A percentile compares a stretch with the other conserved stretches of the same genome.
phyloP scores from a whole-genome alignment of 2,888 invertebrate genomes.

The Julus scanicus region DNA sequence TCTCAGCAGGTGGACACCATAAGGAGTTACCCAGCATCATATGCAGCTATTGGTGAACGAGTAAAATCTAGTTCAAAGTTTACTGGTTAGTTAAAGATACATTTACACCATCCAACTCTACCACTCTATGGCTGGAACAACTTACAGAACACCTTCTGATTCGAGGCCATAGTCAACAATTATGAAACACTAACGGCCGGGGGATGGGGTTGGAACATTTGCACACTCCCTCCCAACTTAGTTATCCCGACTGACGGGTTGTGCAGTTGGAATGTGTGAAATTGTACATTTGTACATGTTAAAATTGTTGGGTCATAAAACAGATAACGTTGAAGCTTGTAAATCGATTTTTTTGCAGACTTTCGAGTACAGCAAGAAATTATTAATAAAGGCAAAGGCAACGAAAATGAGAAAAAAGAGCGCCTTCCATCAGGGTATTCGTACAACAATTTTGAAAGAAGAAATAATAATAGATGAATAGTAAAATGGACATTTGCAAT shows the following conservation, averaged over 20 bases:
- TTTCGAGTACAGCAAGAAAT: neutral
- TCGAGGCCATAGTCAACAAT: too few species aligned
- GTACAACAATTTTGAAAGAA: constrained; percentile 18
- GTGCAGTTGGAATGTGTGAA: too few species aligned
- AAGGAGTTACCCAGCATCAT: constrained; percentile 43
- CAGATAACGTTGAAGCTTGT: neutral
- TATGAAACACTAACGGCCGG: too few species aligned
- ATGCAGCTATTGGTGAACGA: constrained; percentile 20
- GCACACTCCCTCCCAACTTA: too few species aligned
- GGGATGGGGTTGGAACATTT: too few species aligned
- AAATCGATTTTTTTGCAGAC: neutral
- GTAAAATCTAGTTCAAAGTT: constrained; percentile 43
- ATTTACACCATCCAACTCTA: neutral
- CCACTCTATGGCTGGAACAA: too few species aligned
- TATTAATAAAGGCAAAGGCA: neutral
- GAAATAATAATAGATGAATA: constrained; percentile 12
- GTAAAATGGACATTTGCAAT: neutral
- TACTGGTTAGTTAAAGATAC: neutral
- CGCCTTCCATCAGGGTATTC: constrained; percentile 20
- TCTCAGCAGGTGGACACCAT: constrained; percentile 16
- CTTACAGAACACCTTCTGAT: too few species aligned
- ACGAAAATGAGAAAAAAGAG: neutral
- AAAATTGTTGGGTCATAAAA: too few species aligned
- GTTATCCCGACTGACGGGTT: too few species aligned
- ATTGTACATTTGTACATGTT: too few species aligned